These are phyloP conservation scores for Dicaeum eximium DNA, from an alignment of 2,113 vertebrate species.

Conservation along the genomic window DNA sequence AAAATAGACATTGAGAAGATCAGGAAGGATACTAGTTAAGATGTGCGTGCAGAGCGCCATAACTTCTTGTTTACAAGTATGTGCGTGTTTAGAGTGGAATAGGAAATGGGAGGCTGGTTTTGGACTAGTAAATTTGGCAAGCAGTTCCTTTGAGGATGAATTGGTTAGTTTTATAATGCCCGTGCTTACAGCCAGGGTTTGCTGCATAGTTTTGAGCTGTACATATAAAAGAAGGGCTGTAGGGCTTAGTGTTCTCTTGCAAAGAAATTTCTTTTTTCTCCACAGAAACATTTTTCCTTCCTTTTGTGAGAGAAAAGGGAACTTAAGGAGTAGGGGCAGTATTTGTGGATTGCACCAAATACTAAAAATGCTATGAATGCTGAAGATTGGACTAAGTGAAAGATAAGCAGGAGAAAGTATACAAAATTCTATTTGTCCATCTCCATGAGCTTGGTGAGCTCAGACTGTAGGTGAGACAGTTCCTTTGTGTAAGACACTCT, in stretches of 20 bases:
- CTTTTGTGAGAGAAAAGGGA: not conserved
- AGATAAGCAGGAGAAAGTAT: not conserved
- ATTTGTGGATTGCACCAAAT: not conserved
- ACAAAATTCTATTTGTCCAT: not conserved
- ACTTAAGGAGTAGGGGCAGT: not conserved
- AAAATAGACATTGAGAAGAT: not conserved
- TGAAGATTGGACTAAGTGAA: not conserved
- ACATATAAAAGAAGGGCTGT: not conserved
- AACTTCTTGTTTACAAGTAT: not conserved
- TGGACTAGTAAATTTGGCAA: not conserved
- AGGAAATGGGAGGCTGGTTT: not conserved
- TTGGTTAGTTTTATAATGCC: not conserved
- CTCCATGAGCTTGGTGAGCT: not conserved
- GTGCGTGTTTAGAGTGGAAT: not conserved
- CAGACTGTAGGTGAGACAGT: not conserved
- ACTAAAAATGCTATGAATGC: not conserved
- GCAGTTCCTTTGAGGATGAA: not conserved
- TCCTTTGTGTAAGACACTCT: not conserved
- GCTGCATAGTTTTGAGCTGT: not conserved
- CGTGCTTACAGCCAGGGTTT: not conserved
- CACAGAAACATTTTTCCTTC: not conserved
- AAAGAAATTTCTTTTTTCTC: not conserved
- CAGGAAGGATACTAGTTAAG: not conserved
- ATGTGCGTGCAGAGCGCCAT: not conserved
- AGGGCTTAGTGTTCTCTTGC: not conserved